Percentiles rank a stretch among this genome's conserved stretches.
Evolutionary conservation across 2,888 invertebrate genomes (phyloP).

Genomic region (Calliphora vomitoria): DNA sequence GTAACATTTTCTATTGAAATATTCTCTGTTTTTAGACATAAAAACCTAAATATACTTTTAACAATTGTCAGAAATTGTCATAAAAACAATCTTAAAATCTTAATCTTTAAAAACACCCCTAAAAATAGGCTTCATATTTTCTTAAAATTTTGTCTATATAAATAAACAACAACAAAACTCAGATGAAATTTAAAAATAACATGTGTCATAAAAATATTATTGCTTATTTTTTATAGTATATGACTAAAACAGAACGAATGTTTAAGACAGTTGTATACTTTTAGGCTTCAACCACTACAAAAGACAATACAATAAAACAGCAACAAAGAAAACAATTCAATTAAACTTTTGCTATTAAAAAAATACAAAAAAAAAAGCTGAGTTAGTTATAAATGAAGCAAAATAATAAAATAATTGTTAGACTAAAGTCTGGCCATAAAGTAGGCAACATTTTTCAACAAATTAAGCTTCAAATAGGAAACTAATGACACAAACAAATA

Average conservation of each 20-base stretch:
- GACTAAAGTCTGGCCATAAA: constrained; percentile 12
- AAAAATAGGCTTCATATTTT: no score
- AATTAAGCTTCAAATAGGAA: neutral
- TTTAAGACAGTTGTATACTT: neutral
- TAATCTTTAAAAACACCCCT: no score
- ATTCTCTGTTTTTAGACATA: no score
- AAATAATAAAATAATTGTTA: neutral
- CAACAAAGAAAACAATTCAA: neutral
- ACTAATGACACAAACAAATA: neutral
- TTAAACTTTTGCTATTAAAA: neutral
- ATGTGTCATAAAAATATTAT: neutral
- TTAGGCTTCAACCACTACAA: neutral
- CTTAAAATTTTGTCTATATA: no score
- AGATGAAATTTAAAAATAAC: neutral
- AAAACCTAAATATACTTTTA: no score
- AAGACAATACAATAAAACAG: neutral
- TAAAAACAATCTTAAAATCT: no score
- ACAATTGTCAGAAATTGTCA: no score
- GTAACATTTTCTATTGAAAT: no score
- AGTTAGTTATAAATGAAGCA: neutral
- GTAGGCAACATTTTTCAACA: neutral
- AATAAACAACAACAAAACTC: no score
- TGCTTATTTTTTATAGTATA: neutral
- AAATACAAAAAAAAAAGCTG: neutral
- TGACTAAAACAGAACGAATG: neutral